Evolutionary conservation across 2,888 invertebrate species (phyloP), one percentile per base, ranked within the genome.

Genomic region (Yponomeuta sedellus): DNA sequence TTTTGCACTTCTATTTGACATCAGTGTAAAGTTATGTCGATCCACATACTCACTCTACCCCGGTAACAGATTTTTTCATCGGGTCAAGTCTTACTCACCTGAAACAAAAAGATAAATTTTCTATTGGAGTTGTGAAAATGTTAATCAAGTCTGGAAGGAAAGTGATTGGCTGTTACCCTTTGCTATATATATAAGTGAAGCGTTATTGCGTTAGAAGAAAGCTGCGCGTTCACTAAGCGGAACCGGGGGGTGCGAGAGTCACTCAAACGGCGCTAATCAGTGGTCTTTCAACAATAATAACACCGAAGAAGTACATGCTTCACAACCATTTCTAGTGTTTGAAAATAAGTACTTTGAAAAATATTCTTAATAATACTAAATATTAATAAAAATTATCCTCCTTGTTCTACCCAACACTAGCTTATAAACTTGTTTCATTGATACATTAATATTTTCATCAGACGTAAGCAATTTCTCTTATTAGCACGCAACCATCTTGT

Each of bases 401-500:
- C 8, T 5, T 34, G 34, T 34, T 5, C 8, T 34, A 34, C 34
- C 34, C 34, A 34, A 34, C 6, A 1, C 8, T 0, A 34, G 1
- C 34, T 58, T 58, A 22, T 58, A 58, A 20, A 58, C 58, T 11
- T 19, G 22, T 10, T 73, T 72, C 12, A 63, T 63, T 44, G 8
- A 63, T 22, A 20, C 44, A 22, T 63, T 20, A 20, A 20, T 19
- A 12, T 63, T 63, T 63, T 63, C 63, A 69, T 63, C 67, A 65
- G 65, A 69, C 67, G 56, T 58, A 68, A 73, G 71, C 73, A 78
- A 77, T 83, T 85, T 83, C 83, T 82, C 81, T 73, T 66, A 69
- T 68, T 71, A 75, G 78, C 79, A 82, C 79, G 82, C 79, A 75
- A 73, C 71, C 71, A 66, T 70, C 78, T 77, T 77, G 77, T 80